Percentiles rank a stretch among this genome's conserved stretches.
Conservation (phyloP, 1,140 invertebrate species). For the Drosophila tropicalis region DNA sequence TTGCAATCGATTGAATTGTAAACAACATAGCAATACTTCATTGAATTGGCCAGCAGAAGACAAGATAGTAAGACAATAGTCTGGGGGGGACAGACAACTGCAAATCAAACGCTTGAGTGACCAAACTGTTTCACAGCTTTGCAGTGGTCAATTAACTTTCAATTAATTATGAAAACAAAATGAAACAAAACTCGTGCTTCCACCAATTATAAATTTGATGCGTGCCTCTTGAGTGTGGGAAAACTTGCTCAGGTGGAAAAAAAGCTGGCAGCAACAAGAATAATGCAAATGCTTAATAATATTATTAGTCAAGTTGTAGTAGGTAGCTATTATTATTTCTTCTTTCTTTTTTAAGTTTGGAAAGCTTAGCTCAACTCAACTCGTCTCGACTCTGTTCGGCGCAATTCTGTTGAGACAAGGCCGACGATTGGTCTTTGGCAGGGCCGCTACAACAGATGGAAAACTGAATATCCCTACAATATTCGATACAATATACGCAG, state of each 20-base stretch:
- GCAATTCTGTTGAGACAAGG: constrained; percentile 49
- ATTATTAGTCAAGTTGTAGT: constrained; percentile 50
- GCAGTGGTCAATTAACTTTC: constrained; percentile 68
- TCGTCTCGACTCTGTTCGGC: too few relatives aligned
- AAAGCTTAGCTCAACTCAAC: constrained; percentile 33
- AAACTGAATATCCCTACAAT: too few relatives aligned
- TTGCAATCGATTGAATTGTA: neutral
- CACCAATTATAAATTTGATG: constrained; percentile 62
- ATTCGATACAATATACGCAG: too few relatives aligned
- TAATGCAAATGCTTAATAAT: constrained; percentile 48
- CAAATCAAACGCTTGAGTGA: constrained; percentile 44
- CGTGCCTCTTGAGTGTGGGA: constrained; percentile 67
- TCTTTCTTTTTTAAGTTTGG: constrained; percentile 16
- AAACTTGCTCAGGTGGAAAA: constrained; percentile 73
- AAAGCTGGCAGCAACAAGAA: constrained; percentile 45
- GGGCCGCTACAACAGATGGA: constrained; percentile 10
- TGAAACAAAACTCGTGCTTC: constrained; percentile 56
- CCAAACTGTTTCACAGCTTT: constrained; percentile 49
- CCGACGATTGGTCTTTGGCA: constrained; percentile 52
- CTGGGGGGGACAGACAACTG: constrained; percentile 11
- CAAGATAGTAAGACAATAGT: too few relatives aligned
- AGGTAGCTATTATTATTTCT: constrained; percentile 8
- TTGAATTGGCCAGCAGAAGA: constrained; percentile 23
- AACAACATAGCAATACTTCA: constrained; percentile 23
- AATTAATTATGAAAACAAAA: constrained; percentile 69